phyloP scores from a whole-genome alignment of 2,888 invertebrate species.

The Acrobasis suavella region DNA sequence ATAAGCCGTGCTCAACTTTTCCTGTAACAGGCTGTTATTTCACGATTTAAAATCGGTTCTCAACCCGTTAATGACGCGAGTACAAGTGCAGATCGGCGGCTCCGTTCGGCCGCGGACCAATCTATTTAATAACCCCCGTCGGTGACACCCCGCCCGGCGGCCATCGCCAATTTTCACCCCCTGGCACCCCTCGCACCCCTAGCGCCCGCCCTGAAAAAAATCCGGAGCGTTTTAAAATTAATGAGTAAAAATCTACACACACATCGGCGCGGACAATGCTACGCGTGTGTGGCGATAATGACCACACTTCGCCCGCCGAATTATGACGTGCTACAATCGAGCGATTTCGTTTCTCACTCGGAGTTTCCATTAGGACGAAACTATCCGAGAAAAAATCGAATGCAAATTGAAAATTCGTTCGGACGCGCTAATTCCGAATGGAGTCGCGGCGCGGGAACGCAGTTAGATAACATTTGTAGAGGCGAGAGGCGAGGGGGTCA shows the following conservation, averaged over 20 bases:
- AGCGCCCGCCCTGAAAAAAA: constrained; percentile 82
- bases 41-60: constrained; percentile 81
- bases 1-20: constrained; percentile 79
- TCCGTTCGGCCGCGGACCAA: constrained; percentile 83
- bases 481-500: constrained; percentile 69
- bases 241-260: constrained; percentile 83
- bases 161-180: constrained; percentile 81
- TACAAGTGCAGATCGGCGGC: constrained; percentile 82
- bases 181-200: constrained; percentile 61
- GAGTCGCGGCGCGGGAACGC: constrained; percentile 74
- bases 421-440: constrained; percentile 72
- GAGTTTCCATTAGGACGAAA: constrained; percentile 67
- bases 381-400: constrained; percentile 74
- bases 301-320: constrained; percentile 60
- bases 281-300: constrained; percentile 74
- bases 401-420: constrained; percentile 78
- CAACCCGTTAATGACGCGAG: constrained; percentile 82
- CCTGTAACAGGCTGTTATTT: constrained; percentile 82
- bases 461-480: constrained; percentile 82
- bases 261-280: constrained; percentile 69
- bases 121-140: constrained; percentile 83
- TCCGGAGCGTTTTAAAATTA: constrained; percentile 84
- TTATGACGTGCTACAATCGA: constrained; percentile 47
- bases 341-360: constrained; percentile 44
- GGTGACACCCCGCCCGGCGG: constrained; percentile 82